phyloP scores from a whole-genome alignment of 2,888 invertebrate species.

The Antheraea yamamai region DNA sequence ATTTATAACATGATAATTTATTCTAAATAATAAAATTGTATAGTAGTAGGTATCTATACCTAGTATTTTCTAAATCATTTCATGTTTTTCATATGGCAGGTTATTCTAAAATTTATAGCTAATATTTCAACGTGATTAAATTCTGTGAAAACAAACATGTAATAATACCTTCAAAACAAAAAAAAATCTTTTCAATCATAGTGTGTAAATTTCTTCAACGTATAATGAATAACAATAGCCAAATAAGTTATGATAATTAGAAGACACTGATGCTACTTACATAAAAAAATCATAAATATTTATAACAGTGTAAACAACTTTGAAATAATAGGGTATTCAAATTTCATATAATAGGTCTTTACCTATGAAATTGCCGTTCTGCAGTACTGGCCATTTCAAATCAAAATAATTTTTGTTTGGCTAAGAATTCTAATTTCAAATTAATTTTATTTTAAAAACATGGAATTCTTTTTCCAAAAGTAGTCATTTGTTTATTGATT shows the following conservation, averaged over 20 bases:
- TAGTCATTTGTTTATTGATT: no score
- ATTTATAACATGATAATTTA: not conserved
- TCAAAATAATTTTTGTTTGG: no score
- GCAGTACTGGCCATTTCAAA: no score
- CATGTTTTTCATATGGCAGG: no score
- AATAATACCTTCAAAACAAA: not conserved
- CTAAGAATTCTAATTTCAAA: no score
- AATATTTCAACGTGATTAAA: not conserved
- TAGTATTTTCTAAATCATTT: no score
- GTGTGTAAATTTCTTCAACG: not conserved
- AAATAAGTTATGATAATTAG: constrained; percentile 4
- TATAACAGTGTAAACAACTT: not conserved
- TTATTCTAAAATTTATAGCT: not conserved
- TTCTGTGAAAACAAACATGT: not conserved
- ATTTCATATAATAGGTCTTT: no score
- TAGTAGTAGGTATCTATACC: no score
- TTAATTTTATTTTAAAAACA: no score
- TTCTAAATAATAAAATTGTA: not conserved
- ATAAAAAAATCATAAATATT: not conserved
- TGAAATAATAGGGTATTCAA: not conserved
- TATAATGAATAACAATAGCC: not conserved
- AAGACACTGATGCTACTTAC: not conserved
- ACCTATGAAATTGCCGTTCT: no score
- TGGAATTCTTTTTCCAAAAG: no score
- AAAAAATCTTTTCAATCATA: not conserved